Base-by-base conservation (phyloP, 1,140 invertebrate genomes). In the Bicyclus anynana region DNA sequence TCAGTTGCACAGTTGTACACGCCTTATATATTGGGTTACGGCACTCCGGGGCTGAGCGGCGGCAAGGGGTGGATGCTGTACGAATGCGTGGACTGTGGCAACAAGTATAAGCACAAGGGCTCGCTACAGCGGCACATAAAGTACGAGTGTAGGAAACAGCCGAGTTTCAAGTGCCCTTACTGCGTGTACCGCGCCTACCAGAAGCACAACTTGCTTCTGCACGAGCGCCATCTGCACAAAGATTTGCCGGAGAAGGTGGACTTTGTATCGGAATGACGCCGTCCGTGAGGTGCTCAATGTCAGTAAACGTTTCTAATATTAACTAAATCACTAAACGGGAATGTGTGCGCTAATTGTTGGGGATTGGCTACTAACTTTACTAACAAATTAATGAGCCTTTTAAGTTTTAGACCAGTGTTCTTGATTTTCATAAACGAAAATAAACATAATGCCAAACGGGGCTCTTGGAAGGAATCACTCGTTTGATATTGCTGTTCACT, bases 61-160 rank as follows among this genome's bases (percentile, higher is more conserved):
- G 74, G 80, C 58, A 84, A 84, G 69, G 77, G 77, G 49, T 87
- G 84, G 84, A 84, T 83, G 47, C 75, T 89, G 52, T 90, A 90
- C 66, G 89, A 89, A 53, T 92, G 92, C 74, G 89, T 88, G 53
- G 90, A 91, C 62, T 93, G 92, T 76, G 89, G 91, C 42, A 91
- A 91, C 75, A 87, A 87, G 56, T 91, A 91, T 74, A 90, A 90
- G 65, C 89, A 90, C 76, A 91, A 91, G 68, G 80, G 82, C 60
- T 89, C 89, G 18, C 79, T 92, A 57, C 90, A 89, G 65, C 81
- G 91, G 55, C 93, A 94, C 64, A 91, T 91, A 59, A 93, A 91
- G 63, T 93, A 92, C 73, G 93, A 94, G 74, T 94, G 94, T 76
- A 91, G 92, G 10, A 91, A 93, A 62, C 89, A 90, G 55, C 93